Evolutionary conservation across 1,140 invertebrate species (phyloP), one percentile per base, ranked within the genome.

Genomic region (Brachionus paranguensis): DNA sequence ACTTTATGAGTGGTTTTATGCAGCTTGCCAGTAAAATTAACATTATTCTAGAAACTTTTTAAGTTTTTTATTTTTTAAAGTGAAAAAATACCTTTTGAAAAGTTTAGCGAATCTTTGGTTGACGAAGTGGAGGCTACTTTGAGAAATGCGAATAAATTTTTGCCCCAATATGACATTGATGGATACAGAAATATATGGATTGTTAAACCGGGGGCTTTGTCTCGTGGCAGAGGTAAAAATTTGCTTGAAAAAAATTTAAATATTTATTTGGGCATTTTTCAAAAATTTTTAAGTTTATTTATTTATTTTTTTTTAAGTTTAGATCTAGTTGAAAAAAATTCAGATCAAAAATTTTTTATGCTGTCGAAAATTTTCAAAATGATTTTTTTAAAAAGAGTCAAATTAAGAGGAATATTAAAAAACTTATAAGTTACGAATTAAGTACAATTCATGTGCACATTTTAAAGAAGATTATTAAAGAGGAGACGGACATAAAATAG

Each of bases 151-250:
- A 86, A 89, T 89, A 64, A 92, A 92, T 87, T 27, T 60, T 95
- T 94, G 93, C 94, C 94, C 0, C 94, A 96, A 87, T 91, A 93
- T 78, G 91, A 93, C 1, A 88, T 89, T 86, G 95, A 96, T 88
- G 95, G 95, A 0, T 90, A 92, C 53, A 91, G 92, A 83, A 96
- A 97, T 88, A 92, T 96, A 78, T 98, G 96, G 96, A 97, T 98
- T 85, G 91, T 97, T 29, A 98, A 98, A 88, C 96, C 96, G 0
- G 95, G 95, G 12, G 95, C 95, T 76, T 94, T 95, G 88, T 97
- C 95, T 85, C 91, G 95, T 3, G 96, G 96, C 0, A 91, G 94
- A 86, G 89, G 89, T 89, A 85, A n/a, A 29, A 8, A 17, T 53
- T 53, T 20, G 33, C 0, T 47, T 47, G 45, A 47, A 12, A 47